Conservation (phyloP, 1,140 invertebrate genomes). For the Parasteatoda tepidariorum region DNA sequence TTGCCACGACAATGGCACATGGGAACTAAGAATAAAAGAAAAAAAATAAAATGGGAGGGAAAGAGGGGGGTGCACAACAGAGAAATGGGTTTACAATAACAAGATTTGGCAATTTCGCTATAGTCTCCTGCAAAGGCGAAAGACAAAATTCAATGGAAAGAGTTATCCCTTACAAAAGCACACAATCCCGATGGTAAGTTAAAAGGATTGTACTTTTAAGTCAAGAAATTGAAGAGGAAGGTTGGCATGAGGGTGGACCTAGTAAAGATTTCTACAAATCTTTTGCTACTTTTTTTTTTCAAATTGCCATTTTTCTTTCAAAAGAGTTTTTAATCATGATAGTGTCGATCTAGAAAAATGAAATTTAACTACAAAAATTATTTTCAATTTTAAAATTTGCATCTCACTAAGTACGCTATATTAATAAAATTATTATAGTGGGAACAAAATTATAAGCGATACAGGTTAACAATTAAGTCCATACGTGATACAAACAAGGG, state of each 20-base stretch:
- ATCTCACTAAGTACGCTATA: too few relatives aligned
- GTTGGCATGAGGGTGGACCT: too few relatives aligned
- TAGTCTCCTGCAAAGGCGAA: not conserved
- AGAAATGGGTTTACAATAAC: conserved; percentile 61
- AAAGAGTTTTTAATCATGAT: conserved; percentile 39
- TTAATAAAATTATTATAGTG: too few relatives aligned
- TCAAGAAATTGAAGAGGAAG: not conserved
- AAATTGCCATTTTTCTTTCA: conserved; percentile 13
- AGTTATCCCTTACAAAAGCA: conserved; percentile 49
- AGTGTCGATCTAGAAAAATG: not conserved
- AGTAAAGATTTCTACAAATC: conserved; percentile 44
- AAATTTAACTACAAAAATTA: too few relatives aligned
- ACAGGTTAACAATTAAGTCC: too few relatives aligned
- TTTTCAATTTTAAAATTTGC: too few relatives aligned
- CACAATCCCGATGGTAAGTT: conserved; percentile 49
- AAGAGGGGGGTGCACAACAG: not conserved
- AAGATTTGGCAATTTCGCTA: conserved; percentile 56
- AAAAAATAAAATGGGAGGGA: not conserved
- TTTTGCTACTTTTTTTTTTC: conserved; percentile 18
- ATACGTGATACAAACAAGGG: too few relatives aligned
- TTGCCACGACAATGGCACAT: conserved; percentile 26
- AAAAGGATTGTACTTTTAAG: conserved; percentile 36
- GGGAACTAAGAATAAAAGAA: not conserved
- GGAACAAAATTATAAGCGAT: too few relatives aligned
- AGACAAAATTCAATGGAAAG: conserved; percentile 46